Evolutionary conservation across 1,140 invertebrate species (phyloP), one percentile per base, ranked within the genome.

Genomic region (Heliconius himera): DNA sequence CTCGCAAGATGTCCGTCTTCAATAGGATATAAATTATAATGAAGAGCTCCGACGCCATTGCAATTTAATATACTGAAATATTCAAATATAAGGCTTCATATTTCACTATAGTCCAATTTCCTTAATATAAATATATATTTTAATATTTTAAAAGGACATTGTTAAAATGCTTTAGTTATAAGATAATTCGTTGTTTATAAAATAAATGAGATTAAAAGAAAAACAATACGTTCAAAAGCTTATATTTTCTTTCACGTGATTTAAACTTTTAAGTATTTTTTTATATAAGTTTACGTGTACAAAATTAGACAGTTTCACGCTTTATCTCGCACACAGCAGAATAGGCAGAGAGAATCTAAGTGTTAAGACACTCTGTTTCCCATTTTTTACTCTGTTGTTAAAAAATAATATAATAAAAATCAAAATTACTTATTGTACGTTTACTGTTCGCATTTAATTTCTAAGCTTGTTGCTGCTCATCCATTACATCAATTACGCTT

Each of bases 1-100:
- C 85, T 85, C 84, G 83, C 85, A 86, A 84, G 83, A 82, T 84
- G 86, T 87, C 82, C 82, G 73, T 85, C 81, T 85, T 83, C 26
- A 78, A 78, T 82, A 81, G 66, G 84, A 87, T 83, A 51, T 80
- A 79, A 72, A 77, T 78, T 36, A 73, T 81, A 81, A 41, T 29
- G 86, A 87, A 83, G 81, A 29, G 66, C 70, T 51, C 60, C 60
- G 3, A 66, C 60, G 60, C 26, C 60, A 66, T 22, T 66, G 60
- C 60, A 66, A 66, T 66, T 66, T 66, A 66, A 13, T 66, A 1
- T 66, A 29, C 11, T 66, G 9, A n/a, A 11, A 72, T 72, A 72
- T 72, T 41, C 70, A 29, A 29, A 38, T 38, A 36, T 72, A 38
- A 38, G 4, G 20, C 29, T 22, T 60, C 54, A 60, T 20, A 60